Evolutionary conservation across 2,113 vertebrate species (phyloP).

Genomic region (Vulpes ferrilata): DNA sequence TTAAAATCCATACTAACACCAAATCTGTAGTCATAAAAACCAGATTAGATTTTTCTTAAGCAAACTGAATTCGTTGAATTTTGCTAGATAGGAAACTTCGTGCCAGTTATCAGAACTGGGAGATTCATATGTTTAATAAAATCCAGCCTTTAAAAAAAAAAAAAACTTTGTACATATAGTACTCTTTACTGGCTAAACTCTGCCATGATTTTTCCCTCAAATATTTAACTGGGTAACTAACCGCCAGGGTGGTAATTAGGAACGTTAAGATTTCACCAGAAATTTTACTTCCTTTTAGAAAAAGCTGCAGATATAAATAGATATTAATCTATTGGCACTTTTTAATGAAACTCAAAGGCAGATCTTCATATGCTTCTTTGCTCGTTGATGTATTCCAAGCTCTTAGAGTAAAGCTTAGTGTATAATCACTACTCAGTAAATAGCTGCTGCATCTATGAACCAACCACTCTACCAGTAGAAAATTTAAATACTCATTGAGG

Average conservation of each 20-base stretch:
- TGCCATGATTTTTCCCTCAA: constrained; percentile 1
- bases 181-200: neutral
- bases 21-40: neutral
- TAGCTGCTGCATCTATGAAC: neutral
- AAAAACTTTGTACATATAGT: neutral
- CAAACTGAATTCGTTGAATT: neutral
- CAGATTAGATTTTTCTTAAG: neutral
- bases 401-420: neutral
- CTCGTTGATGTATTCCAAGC: neutral
- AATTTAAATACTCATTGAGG: neutral
- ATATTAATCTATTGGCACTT: neutral
- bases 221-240: neutral
- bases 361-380: neutral
- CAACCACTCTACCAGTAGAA: neutral
- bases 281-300: neutral
- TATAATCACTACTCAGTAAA: neutral
- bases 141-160: constrained; percentile 31
- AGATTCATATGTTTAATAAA: constrained; percentile 45
- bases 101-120: neutral
- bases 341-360: constrained; percentile 18
- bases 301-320: neutral
- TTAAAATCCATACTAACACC: neutral
- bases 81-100: constrained; percentile 45
- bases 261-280: constrained; percentile 25
- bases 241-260: neutral